phyloP scores from a whole-genome alignment of 2,888 invertebrate species.

The Lydus trimaculatus region DNA sequence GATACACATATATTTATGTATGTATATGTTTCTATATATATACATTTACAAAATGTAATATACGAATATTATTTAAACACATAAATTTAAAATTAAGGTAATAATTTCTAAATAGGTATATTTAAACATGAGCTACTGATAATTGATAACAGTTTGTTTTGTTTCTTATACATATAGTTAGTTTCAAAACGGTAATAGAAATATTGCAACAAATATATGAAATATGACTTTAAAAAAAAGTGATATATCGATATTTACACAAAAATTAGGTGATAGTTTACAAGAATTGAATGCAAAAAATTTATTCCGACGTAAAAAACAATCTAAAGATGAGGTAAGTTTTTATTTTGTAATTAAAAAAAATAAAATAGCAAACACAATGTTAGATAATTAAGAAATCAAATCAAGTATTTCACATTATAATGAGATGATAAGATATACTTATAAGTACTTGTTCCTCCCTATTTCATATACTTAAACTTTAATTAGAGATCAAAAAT shows the following conservation, averaged over 20 bases:
- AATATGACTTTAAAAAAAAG: conserved; percentile 36
- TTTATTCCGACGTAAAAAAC: conserved; percentile 44
- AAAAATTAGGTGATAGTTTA: conserved; percentile 46
- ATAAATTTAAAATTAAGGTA: background rate
- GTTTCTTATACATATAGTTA: background rate
- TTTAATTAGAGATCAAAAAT: too few species aligned
- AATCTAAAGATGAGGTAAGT: conserved; percentile 36
- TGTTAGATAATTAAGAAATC: too few species aligned
- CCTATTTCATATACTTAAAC: too few species aligned
- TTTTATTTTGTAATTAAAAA: background rate
- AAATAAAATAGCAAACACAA: too few species aligned
- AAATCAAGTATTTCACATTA: too few species aligned
- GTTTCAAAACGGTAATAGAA: background rate
- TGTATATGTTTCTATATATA: background rate
- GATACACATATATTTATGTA: background rate
- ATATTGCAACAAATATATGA: too few species aligned
- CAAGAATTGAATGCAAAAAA: conserved; percentile 50
- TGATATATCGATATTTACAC: conserved; percentile 35
- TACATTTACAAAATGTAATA: background rate
- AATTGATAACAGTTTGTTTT: background rate
- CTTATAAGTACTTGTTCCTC: too few species aligned
- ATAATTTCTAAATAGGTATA: background rate
- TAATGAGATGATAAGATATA: too few species aligned
- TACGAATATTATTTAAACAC: background rate
- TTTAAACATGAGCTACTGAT: background rate